Evolutionary conservation across 2,888 invertebrate genomes (phyloP).

Genomic region (Agriopis aurantiaria): DNA sequence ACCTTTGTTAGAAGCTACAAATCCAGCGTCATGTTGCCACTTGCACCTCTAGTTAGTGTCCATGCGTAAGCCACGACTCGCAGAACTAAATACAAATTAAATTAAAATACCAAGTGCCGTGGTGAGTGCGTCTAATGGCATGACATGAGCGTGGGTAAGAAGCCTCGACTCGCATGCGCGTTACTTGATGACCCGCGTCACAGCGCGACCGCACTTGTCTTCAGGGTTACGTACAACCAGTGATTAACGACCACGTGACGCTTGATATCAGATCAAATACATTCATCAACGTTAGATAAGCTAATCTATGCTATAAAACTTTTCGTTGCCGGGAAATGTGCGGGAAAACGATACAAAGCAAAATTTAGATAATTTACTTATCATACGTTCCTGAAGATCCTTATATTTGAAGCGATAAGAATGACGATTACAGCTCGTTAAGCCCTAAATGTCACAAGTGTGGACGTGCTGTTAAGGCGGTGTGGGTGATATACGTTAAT

Average conservation of each 20-base stretch:
- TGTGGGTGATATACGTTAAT: too few species aligned
- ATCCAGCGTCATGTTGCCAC: conserved; percentile 19
- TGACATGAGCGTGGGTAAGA: conserved; percentile 61
- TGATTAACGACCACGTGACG: background rate
- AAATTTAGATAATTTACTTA: too few species aligned
- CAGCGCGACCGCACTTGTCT: background rate
- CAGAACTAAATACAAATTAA: conserved; percentile 53
- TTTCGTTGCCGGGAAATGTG: too few species aligned
- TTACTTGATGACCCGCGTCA: conserved; percentile 27
- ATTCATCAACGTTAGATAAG: too few species aligned
- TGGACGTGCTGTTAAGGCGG: too few species aligned
- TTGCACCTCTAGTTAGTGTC: conserved; percentile 49
- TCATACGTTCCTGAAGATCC: too few species aligned
- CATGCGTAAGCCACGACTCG: conserved; percentile 55
- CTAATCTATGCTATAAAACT: too few species aligned
- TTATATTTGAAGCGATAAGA: too few species aligned
- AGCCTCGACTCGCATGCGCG: conserved; percentile 53
- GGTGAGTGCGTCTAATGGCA: conserved; percentile 60
- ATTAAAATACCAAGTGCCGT: conserved; percentile 60
- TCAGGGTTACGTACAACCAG: background rate
- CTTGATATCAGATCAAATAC: background rate
- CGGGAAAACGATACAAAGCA: too few species aligned
- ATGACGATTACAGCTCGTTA: too few species aligned
- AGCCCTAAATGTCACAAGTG: too few species aligned
- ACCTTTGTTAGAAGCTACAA: too few species aligned